Conservation (phyloP, 2,797 vertebrate species). For the Poecile montanus region DNA sequence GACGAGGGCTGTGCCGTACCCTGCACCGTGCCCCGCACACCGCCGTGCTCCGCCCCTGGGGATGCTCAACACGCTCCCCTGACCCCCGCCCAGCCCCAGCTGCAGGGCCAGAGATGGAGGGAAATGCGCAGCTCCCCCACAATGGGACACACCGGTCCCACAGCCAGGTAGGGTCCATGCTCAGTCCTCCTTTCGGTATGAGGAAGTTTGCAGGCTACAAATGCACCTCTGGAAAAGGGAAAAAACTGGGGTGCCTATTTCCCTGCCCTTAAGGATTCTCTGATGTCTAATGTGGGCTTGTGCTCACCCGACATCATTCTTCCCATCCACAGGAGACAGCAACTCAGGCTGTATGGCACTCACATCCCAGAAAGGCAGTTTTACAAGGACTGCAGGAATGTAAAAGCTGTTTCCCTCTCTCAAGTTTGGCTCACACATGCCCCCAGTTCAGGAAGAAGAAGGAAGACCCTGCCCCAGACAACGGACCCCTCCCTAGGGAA, state of each 20-base stretch:
- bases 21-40: not conserved
- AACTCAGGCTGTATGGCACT: not conserved
- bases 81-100: not conserved
- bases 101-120: fast-evolving
- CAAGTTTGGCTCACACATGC: not conserved
- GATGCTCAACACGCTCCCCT: not conserved
- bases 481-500: not conserved
- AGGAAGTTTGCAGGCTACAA: not conserved
- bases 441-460: not conserved
- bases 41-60: fast-evolving
- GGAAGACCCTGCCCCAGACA: not conserved
- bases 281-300: not conserved
- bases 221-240: not conserved
- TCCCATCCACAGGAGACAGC: not conserved
- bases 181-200: not conserved
- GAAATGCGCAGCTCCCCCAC: fast-evolving
- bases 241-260: not conserved
- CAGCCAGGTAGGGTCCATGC: not conserved
- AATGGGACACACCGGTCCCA: not conserved
- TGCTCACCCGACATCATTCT: not conserved
- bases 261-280: not conserved
- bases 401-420: not conserved
- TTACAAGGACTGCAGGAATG: not conserved
- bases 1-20: not conserved
- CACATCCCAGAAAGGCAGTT: conserved; percentile 14